Percentiles rank a stretch among this genome's conserved stretches.
Evolutionary conservation across 2,797 vertebrate genomes (phyloP).

Genomic region (Peromyscus attwateri): DNA sequence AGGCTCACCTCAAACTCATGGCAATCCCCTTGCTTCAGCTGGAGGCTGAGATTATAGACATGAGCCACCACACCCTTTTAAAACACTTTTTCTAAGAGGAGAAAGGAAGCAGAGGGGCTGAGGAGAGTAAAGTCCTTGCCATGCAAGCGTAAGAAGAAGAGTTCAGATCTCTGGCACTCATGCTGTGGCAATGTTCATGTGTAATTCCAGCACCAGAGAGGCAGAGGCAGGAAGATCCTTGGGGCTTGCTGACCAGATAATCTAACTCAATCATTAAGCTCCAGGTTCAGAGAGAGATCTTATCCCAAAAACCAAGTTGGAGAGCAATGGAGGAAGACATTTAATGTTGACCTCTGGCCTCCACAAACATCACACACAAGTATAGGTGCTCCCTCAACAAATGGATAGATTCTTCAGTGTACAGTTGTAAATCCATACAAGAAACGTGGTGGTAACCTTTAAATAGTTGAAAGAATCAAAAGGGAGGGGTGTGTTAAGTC

Average conservation of each 20-base stretch:
- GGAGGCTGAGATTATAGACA: not conserved
- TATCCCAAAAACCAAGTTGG: too few relatives aligned
- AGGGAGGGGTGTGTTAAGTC: not conserved
- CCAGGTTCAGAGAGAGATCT: not conserved
- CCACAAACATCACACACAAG: not conserved
- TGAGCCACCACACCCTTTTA: not conserved
- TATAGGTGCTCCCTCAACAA: not conserved
- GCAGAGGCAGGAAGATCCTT: not conserved
- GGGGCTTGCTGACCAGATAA: not conserved
- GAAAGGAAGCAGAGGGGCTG: not conserved
- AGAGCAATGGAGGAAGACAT: not conserved
- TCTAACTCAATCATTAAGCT: not conserved
- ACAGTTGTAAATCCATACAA: not conserved
- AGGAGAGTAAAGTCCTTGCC: not conserved
- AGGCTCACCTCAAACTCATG: not conserved
- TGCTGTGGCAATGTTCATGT: not conserved
- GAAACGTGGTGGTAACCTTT: not conserved
- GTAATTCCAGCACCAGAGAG: not conserved
- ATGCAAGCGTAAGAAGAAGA: not conserved
- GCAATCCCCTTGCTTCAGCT: not conserved
- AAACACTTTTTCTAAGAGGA: not conserved
- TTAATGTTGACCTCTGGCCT: not conserved
- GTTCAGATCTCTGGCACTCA: not conserved
- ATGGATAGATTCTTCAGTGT: not conserved
- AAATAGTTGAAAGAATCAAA: not conserved